phyloP scores from a whole-genome alignment of 2,113 vertebrate species.

The Pheucticus melanocephalus region DNA sequence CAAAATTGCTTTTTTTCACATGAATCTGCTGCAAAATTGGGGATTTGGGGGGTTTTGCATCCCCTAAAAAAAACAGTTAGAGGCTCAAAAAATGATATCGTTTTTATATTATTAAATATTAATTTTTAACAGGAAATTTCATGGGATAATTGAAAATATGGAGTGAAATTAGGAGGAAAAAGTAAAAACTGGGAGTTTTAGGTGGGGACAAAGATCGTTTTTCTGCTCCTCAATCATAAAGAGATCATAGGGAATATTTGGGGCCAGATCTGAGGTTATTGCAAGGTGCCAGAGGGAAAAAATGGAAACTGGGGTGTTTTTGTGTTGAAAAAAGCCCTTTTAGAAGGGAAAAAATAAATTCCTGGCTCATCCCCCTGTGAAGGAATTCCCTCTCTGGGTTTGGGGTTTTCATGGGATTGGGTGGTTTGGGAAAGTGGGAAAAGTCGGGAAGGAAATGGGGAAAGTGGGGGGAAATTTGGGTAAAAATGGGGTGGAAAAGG shows the following conservation, averaged over 20 bases:
- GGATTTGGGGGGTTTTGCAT: neutral
- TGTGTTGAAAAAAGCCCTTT: neutral
- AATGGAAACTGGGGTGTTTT: neutral
- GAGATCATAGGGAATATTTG: neutral
- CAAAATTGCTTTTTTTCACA: neutral
- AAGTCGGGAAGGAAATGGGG: neutral
- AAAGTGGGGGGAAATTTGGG: rapidly evolving
- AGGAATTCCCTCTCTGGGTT: neutral
- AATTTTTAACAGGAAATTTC: no score
- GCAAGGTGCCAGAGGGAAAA: neutral
- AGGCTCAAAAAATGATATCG: neutral
- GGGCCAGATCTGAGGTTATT: neutral
- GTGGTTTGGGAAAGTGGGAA: neutral
- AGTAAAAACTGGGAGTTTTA: neutral
- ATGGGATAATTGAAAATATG: neutral
- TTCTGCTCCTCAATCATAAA: neutral
- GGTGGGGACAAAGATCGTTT: neutral
- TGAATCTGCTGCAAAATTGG: no score
- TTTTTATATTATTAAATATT: neutral
- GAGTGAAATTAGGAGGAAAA: neutral
- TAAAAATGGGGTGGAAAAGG: neutral
- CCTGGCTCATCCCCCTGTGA: neutral
- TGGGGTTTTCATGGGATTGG: neutral
- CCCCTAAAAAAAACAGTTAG: neutral
- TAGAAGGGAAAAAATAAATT: neutral